Conservation (phyloP, 1,140 invertebrate genomes). For the Drosophila sp. region DNA sequence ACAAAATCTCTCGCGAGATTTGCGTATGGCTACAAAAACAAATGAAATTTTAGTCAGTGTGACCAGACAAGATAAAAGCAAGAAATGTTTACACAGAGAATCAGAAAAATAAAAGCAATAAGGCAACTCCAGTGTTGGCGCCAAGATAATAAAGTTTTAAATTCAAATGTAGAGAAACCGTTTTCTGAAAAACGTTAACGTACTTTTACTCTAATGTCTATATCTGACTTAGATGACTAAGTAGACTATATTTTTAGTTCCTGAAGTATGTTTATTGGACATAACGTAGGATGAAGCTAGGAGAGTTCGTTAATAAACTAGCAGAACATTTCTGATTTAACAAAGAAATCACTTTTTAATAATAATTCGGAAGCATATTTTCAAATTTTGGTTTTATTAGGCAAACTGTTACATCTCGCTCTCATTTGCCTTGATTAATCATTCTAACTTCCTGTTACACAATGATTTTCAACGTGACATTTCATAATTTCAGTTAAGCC, state of each 20-base stretch:
- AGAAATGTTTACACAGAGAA: background rate
- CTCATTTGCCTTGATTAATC: background rate
- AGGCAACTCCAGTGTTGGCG: background rate
- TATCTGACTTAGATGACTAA: no score
- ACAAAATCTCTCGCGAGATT: background rate
- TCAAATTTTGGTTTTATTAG: no score
- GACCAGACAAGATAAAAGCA: background rate
- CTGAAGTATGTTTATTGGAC: no score
- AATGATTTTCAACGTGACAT: background rate
- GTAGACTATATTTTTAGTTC: no score
- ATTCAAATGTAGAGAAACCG: background rate
- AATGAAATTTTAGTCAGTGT: slow-evolving; percentile 6
- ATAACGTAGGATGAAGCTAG: no score
- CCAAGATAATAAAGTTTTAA: background rate
- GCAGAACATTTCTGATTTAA: no score
- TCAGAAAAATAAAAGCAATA: background rate
- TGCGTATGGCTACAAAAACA: slow-evolving; percentile 13
- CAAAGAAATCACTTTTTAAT: no score
- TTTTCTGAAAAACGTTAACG: background rate
- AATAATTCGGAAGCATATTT: no score
- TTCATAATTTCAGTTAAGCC: slow-evolving; percentile 7
- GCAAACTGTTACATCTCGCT: background rate
- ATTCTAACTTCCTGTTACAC: background rate
- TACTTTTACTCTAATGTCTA: no score
- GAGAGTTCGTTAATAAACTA: no score